Percentiles rank a stretch among this genome's conserved stretches.
phyloP scores from a whole-genome alignment of 1,140 invertebrate species.

The Apocrypta bakeri region DNA sequence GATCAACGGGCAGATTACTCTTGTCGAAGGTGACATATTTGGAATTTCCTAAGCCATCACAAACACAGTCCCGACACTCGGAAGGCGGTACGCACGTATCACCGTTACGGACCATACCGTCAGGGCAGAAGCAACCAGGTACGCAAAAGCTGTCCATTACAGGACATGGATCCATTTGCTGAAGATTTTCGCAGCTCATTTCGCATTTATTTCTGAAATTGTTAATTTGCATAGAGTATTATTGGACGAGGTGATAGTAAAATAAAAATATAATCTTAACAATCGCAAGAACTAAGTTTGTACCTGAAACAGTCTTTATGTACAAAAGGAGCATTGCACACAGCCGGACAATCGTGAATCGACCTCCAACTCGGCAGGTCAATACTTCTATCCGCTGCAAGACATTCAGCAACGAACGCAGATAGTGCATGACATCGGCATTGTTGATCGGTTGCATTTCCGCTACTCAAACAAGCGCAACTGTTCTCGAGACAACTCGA shows the following conservation, averaged over 20 bases:
- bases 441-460: constrained; percentile 72
- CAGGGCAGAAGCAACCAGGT: constrained; percentile 89
- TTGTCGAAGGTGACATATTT: constrained; percentile 85
- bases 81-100: constrained; percentile 81
- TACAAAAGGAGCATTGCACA: constrained; percentile 82
- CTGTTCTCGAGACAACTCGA: constrained; percentile 83
- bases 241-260: no score
- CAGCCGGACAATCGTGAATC: constrained; percentile 79
- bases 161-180: constrained; percentile 78
- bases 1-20: constrained; percentile 81
- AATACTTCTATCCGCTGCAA: constrained; percentile 78
- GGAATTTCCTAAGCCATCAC: constrained; percentile 82
- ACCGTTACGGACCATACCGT: constrained; percentile 82
- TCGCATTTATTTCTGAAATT: constrained; percentile 77
- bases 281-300: constrained; percentile 14
- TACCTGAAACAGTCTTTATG: constrained; percentile 86
- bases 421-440: constrained; percentile 83
- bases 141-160: constrained; percentile 80
- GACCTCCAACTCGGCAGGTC: constrained; percentile 83
- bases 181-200: constrained; percentile 80
- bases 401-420: constrained; percentile 82
- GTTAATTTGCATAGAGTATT: not conserved
- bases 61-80: constrained; percentile 85
- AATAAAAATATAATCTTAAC: not conserved
- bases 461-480: constrained; percentile 79